Evolutionary conservation across 2,797 vertebrate genomes (phyloP).

Genomic region (Acrossocheilus fasciatus): DNA sequence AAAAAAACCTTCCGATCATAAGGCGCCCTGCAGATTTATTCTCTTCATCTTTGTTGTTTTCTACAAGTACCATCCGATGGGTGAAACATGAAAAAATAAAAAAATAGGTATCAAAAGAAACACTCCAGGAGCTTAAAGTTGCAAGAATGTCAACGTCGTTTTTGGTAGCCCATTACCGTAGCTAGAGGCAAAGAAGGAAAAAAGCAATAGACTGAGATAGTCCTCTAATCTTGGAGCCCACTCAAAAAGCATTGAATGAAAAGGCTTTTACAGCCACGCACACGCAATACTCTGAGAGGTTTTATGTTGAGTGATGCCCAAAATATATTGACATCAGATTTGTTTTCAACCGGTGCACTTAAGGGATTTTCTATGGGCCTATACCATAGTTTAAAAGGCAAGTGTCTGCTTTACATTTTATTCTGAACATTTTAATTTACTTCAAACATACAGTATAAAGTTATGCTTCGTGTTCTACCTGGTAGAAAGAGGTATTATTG

Average conservation of each 20-base stretch:
- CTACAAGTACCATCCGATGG: slow-evolving; percentile 54
- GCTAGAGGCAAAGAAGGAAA: slow-evolving; percentile 12
- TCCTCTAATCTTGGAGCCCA: slow-evolving; percentile 52
- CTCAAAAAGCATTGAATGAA: slow-evolving; percentile 62
- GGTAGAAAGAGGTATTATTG: neutral
- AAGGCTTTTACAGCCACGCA: slow-evolving; percentile 54
- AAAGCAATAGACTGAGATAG: slow-evolving; percentile 44
- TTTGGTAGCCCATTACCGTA: slow-evolving; percentile 64
- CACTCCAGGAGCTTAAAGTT: slow-evolving; percentile 36
- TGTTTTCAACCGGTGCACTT: slow-evolving; percentile 68
- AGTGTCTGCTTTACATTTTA: slow-evolving; percentile 15
- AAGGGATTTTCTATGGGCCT: slow-evolving; percentile 38
- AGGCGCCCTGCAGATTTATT: slow-evolving; percentile 42
- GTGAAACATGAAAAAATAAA: slow-evolving; percentile 32
- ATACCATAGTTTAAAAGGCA: neutral
- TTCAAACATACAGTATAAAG: neutral
- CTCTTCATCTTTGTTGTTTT: slow-evolving; percentile 62
- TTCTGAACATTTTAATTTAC: slow-evolving; percentile 14
- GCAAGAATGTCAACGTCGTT: slow-evolving; percentile 49
- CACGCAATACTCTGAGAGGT: slow-evolving; percentile 15
- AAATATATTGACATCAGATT: slow-evolving; percentile 58
- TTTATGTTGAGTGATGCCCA: slow-evolving; percentile 59
- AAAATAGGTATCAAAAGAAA: slow-evolving; percentile 22
- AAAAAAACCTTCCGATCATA: slow-evolving; percentile 43
- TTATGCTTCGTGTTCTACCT: neutral